Evolutionary conservation across 1,140 invertebrate genomes (phyloP).

Genomic region (Cylas formicarius): DNA sequence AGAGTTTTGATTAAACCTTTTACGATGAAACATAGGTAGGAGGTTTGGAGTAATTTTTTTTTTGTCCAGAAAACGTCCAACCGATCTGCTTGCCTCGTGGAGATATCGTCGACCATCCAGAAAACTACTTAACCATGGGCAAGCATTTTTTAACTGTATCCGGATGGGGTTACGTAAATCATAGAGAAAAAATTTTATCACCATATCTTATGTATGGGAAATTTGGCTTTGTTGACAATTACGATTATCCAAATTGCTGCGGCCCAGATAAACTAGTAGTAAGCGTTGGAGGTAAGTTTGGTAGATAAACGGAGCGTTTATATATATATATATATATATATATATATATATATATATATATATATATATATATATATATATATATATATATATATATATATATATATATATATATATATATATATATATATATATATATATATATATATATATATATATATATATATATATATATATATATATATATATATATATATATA

Average conservation of each 20-base stretch:
- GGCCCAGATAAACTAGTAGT: too few species aligned
- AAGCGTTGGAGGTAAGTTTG: too few species aligned
- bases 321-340: constrained; percentile 7
- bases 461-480: constrained; percentile 7
- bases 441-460: constrained; percentile 7
- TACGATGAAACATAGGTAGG: too few species aligned
- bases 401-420: constrained; percentile 7
- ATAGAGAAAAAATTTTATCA: too few species aligned
- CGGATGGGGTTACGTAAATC: too few species aligned
- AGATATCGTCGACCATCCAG: constrained; percentile 1
- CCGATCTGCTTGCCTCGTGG: constrained; percentile 22
- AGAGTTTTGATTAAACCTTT: too few species aligned
- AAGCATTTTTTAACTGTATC: too few species aligned
- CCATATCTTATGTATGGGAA: too few species aligned
- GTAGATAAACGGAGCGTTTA: too few species aligned
- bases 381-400: constrained; percentile 7
- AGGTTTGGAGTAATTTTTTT: too few species aligned
- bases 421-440: constrained; percentile 6
- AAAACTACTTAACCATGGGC: neutral
- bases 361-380: constrained; percentile 7
- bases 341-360: constrained; percentile 7
- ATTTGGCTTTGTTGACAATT: too few species aligned
- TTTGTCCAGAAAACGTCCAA: constrained; percentile 18
- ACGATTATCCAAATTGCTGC: too few species aligned
- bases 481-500: constrained; percentile 7